A percentile compares a stretch with the other conserved stretches of the same genome.
These are phyloP conservation scores for Phocoena phocoena DNA, from an alignment of 2,113 vertebrate genomes.

Conservation along the genomic window DNA sequence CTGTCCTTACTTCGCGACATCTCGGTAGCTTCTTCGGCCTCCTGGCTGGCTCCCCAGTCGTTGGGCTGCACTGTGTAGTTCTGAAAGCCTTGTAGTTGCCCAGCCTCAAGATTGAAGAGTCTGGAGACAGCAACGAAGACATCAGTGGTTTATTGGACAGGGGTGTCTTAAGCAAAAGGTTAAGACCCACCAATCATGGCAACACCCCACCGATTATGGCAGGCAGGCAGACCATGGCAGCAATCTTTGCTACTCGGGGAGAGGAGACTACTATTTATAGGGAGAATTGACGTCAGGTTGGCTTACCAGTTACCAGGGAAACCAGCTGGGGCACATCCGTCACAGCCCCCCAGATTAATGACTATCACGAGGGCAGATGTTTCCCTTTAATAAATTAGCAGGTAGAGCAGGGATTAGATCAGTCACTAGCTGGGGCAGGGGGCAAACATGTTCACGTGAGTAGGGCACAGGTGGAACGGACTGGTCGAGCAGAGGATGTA, in stretches of 20 bases:
- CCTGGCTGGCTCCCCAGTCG: not conserved
- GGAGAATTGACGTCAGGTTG: not conserved
- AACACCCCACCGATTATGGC: not conserved
- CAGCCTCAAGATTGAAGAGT: not conserved
- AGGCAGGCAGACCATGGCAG: not conserved
- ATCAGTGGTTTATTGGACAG: not conserved
- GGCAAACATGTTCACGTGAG: not conserved
- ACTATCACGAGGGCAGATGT: not conserved
- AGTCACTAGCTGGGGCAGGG: not conserved
- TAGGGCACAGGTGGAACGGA: not conserved
- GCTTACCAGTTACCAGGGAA: not conserved
- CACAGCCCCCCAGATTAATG: not conserved
- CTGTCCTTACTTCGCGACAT: not conserved
- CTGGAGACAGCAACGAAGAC: not conserved
- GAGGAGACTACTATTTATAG: not conserved
- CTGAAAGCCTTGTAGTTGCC: not conserved
- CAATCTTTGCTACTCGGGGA: accelerated
- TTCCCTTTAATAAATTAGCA: not conserved
- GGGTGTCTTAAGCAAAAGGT: not conserved
- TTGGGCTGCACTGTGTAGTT: not conserved
- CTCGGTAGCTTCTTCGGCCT: not conserved
- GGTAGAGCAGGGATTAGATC: not conserved
- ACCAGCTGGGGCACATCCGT: not conserved
- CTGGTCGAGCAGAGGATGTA: not conserved
- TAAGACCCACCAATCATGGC: not conserved